Percentiles rank a stretch among this genome's conserved stretches.
Conservation (phyloP, 2,113 vertebrate species). For the Panthera leo region DNA sequence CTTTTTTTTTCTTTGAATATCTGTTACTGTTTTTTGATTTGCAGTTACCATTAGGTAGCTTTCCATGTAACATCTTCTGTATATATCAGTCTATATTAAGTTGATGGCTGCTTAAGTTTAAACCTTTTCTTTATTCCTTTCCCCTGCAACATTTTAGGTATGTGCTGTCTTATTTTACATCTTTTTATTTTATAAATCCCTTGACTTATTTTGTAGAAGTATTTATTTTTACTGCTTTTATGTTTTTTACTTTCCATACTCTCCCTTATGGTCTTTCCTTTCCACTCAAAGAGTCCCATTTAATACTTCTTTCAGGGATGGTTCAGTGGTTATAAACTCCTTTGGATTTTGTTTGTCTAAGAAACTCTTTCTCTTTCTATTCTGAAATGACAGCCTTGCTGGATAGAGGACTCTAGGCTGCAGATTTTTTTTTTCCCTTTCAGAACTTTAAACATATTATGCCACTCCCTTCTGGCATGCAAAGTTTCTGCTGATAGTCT, state of each 20-base stretch:
- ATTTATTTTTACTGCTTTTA: neutral
- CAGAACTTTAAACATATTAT: neutral
- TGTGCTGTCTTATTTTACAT: neutral
- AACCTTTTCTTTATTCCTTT: neutral
- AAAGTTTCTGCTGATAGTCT: neutral
- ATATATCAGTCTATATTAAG: neutral
- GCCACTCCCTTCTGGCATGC: neutral
- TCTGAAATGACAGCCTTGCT: neutral
- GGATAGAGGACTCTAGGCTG: neutral
- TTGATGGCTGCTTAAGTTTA: neutral
- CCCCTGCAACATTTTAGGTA: neutral
- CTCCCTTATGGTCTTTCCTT: neutral
- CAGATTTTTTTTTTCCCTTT: neutral
- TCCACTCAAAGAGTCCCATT: neutral
- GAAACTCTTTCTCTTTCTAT: neutral
- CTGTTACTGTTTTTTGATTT: neutral
- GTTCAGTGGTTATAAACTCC: neutral
- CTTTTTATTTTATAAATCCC: neutral
- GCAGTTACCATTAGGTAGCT: neutral
- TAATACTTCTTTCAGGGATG: neutral
- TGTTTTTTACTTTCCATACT: neutral
- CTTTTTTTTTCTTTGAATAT: neutral
- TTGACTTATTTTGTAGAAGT: neutral
- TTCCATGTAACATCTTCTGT: neutral
- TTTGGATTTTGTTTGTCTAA: neutral